phyloP scores from a whole-genome alignment of 2,113 vertebrate genomes.

The Alosa alosa region DNA sequence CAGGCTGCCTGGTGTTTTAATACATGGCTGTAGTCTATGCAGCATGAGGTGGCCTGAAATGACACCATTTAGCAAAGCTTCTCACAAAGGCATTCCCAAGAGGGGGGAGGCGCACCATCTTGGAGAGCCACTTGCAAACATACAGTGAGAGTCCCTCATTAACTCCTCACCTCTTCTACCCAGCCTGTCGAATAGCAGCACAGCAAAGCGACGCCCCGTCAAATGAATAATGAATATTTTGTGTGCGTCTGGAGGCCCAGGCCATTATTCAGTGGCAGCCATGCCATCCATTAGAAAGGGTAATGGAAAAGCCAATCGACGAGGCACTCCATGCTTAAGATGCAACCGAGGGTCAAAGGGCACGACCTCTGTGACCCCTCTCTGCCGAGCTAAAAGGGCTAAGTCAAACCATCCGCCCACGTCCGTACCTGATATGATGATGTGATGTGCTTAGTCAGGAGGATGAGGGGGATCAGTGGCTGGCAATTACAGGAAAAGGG shows the following conservation, averaged over 20 bases:
- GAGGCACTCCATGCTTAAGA: conserved; percentile 41
- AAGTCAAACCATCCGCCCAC: conserved; percentile 22
- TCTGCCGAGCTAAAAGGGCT: conserved; percentile 57
- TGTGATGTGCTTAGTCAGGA: conserved; percentile 27
- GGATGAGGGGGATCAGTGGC: conserved; percentile 2
- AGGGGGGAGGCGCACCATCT: background rate
- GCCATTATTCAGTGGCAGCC: conserved; percentile 45
- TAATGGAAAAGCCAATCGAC: conserved; percentile 56
- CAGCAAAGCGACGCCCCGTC: conserved; percentile 38
- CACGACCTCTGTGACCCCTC: conserved; percentile 49
- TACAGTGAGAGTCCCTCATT: background rate
- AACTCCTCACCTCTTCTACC: conserved; percentile 30
- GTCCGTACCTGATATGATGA: background rate
- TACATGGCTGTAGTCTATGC: no score
- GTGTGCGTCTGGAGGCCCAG: conserved; percentile 55
- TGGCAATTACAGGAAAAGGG: conserved; percentile 17
- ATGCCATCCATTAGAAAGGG: conserved; percentile 59
- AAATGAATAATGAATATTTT: conserved; percentile 60
- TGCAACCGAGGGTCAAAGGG: conserved; percentile 45
- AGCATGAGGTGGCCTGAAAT: background rate
- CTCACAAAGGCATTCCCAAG: background rate
- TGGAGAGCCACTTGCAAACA: background rate
- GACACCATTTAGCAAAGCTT: background rate
- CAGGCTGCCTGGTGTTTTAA: no score
- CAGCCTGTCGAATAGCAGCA: conserved; percentile 51